phyloP scores from a whole-genome alignment of 2,113 vertebrate species.

The Serinus canaria region DNA sequence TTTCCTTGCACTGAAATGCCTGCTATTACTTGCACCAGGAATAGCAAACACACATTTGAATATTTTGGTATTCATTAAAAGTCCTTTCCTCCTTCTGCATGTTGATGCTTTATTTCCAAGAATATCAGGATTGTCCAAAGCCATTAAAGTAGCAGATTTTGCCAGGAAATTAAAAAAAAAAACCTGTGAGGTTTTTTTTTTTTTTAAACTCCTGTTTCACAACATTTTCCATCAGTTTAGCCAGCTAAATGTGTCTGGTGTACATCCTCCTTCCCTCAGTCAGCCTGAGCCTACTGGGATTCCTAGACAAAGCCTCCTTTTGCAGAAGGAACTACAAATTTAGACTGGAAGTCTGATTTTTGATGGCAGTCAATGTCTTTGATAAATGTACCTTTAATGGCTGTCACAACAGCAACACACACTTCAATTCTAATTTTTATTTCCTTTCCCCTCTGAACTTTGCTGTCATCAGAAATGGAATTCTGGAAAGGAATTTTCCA shows the following conservation, averaged over 20 bases:
- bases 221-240: not conserved
- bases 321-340: not conserved
- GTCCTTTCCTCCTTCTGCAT: not conserved
- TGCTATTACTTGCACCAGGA: not conserved
- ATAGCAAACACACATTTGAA: not conserved
- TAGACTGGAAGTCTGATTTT: not conserved
- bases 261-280: not conserved
- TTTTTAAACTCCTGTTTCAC: not conserved
- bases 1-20: not conserved
- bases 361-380: not conserved
- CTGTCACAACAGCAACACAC: not conserved
- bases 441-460: not conserved
- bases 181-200: rapidly evolving
- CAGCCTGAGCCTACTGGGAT: not conserved
- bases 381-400: not conserved
- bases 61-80: not conserved
- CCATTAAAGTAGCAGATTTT: not conserved
- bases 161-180: not conserved
- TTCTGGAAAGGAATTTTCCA: not conserved
- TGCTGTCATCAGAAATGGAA: not conserved
- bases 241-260: not conserved
- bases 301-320: not conserved
- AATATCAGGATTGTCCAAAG: not conserved
- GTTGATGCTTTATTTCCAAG: not conserved
- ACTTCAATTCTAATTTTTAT: not conserved